Conservation (phyloP, 64 coral and sea anemone species). For the Montipora cactus region DNA sequence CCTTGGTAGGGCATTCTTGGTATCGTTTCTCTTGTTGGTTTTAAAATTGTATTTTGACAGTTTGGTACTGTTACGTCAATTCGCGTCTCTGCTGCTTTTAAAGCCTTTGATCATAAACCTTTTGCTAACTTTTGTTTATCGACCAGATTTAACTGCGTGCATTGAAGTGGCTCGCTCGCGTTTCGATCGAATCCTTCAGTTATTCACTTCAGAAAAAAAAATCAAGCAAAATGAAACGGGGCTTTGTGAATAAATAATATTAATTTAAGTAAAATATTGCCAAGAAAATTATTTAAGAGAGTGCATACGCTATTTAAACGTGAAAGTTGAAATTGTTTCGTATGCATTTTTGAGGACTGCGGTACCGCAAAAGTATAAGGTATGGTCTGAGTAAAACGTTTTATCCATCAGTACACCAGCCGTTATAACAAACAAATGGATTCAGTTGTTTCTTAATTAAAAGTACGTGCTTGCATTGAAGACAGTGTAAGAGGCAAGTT, state of each 20-base stretch:
- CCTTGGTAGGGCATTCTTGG: no score
- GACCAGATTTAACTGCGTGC: no score
- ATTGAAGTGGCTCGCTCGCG: no score
- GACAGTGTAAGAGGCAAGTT: no score
- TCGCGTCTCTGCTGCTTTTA: no score
- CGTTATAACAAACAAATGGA: neutral
- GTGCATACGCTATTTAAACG: slow-evolving; percentile 24
- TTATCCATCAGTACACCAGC: neutral
- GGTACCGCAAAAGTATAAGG: neutral
- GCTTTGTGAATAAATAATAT: neutral
- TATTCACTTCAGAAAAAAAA: neutral
- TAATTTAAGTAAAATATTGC: neutral
- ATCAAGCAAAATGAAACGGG: neutral
- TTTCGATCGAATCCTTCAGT: neutral
- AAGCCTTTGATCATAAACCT: no score
- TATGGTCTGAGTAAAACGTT: neutral
- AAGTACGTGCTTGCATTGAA: neutral
- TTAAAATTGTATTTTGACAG: no score
- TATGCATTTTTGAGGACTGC: no score
- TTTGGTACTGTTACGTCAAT: no score
- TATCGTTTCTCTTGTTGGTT: no score
- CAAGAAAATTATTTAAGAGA: slow-evolving; percentile 41
- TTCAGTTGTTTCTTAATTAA: neutral
- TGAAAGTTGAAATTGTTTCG: neutral
- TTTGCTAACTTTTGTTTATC: no score